These are phyloP conservation scores for Ptychobarbus kaznakovi DNA, from an alignment of 2,797 vertebrate species.

Conservation along the genomic window DNA sequence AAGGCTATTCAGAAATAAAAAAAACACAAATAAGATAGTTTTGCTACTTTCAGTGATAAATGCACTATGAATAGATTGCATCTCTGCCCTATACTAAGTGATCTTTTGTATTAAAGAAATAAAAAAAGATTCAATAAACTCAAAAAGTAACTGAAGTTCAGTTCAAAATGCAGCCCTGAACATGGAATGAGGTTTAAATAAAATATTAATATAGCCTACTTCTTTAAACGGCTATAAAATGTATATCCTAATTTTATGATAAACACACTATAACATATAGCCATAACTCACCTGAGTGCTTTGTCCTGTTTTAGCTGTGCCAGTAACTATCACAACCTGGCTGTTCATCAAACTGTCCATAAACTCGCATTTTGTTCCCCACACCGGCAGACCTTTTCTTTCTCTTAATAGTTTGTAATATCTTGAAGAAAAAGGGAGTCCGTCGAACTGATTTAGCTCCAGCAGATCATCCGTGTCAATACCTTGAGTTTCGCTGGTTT, in stretches of 20 bases:
- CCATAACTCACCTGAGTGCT: constrained; percentile 86
- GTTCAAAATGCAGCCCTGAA: neutral
- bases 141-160: neutral
- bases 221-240: neutral
- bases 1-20: constrained; percentile 57
- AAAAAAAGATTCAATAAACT: neutral
- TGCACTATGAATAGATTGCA: neutral
- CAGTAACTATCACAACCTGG: constrained; percentile 85
- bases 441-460: constrained; percentile 91
- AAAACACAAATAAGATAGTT: neutral
- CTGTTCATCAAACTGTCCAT: constrained; percentile 81
- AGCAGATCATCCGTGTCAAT: constrained; percentile 83
- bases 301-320: constrained; percentile 85
- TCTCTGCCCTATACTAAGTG: neutral
- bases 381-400: constrained; percentile 84
- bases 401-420: constrained; percentile 86
- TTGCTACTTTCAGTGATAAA: neutral
- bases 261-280: neutral
- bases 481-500: constrained; percentile 67
- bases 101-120: neutral
- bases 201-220: neutral
- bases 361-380: constrained; percentile 83
- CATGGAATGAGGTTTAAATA: neutral
- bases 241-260: neutral
- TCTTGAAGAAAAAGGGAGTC: constrained; percentile 89